A percentile compares a stretch with the other conserved stretches of the same genome.
Evolutionary conservation across 2,888 invertebrate species (phyloP).

Genomic region (Xestia c-nigrum): DNA sequence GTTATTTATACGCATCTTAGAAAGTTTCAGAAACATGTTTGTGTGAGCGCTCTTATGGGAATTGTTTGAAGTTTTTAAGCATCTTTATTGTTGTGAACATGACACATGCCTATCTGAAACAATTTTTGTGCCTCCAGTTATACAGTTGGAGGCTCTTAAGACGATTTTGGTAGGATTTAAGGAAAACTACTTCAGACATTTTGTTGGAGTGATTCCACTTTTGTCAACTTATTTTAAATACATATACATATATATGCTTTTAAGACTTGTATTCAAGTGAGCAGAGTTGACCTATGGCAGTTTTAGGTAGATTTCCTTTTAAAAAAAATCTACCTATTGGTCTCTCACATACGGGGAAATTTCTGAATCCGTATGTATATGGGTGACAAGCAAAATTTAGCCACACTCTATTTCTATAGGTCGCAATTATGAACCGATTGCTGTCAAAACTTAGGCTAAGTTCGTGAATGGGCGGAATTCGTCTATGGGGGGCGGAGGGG

Average conservation of each 20-base stretch:
- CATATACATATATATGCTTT: slow-evolving; percentile 10
- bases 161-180: slow-evolving; percentile 31
- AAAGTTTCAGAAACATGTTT: slow-evolving; percentile 86
- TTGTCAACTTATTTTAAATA: slow-evolving; percentile 39
- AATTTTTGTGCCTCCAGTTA: slow-evolving; percentile 29
- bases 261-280: slow-evolving; percentile 18
- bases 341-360: too few relatives aligned
- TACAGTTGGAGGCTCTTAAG: slow-evolving; percentile 3
- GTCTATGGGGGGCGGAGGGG: too few relatives aligned
- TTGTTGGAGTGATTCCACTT: slow-evolving; percentile 35
- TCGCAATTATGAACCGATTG: too few relatives aligned
- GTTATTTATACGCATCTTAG: slow-evolving; percentile 88
- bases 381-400: too few relatives aligned
- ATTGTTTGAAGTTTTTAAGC: slow-evolving; percentile 82
- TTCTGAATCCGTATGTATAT: too few relatives aligned
- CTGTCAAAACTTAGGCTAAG: too few relatives aligned
- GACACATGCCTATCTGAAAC: slow-evolving; percentile 45
- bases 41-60: slow-evolving; percentile 85
- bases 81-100: slow-evolving; percentile 78
- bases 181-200: slow-evolving; percentile 38
- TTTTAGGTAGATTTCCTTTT: too few relatives aligned
- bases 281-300: not conserved
- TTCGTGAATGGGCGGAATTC: too few relatives aligned
- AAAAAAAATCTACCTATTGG: too few relatives aligned
- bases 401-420: too few relatives aligned